These are phyloP conservation scores for Conchocele bisecta DNA, from an alignment of 2,888 invertebrate genomes.

Conservation along the genomic window DNA sequence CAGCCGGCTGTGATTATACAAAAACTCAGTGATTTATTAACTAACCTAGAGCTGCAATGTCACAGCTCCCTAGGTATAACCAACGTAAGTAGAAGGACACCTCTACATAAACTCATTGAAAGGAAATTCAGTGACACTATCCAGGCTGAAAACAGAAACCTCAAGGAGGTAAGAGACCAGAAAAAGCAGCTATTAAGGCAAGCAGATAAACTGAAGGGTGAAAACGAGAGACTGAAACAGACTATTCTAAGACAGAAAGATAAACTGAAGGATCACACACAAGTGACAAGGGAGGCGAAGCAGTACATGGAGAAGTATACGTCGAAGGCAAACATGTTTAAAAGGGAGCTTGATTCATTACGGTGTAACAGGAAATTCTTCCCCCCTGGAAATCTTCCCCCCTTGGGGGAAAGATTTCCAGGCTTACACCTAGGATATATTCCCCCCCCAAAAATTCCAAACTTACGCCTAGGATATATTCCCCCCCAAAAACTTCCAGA, in stretches of 20 bases:
- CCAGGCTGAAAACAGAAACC: constrained; percentile 4
- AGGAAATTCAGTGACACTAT: constrained; percentile 49
- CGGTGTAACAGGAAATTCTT: no score
- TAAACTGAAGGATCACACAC: constrained; percentile 65
- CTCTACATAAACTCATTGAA: constrained; percentile 61
- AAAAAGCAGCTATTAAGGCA: constrained; percentile 50
- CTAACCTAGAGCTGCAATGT: constrained; percentile 46
- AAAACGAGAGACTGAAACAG: constrained; percentile 62
- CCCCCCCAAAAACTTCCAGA: no score
- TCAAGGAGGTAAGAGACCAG: constrained; percentile 49
- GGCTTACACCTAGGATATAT: no score
- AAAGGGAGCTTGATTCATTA: constrained; percentile 42
- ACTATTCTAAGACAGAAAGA: constrained; percentile 63
- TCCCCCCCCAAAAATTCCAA: no score
- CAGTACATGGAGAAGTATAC: constrained; percentile 52
- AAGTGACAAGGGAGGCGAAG: constrained; percentile 58
- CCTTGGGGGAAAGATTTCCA: no score
- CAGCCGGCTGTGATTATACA: constrained; percentile 54
- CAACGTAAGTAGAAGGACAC: constrained; percentile 39
- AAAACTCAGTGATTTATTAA: constrained; percentile 47
- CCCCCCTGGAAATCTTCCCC: no score
- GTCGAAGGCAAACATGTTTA: constrained; percentile 47
- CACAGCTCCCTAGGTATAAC: constrained; percentile 41
- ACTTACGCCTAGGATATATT: no score
- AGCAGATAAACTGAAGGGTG: constrained; percentile 53